Percentiles rank a stretch among this genome's conserved stretches.
Evolutionary conservation across 2,113 vertebrate genomes (phyloP).

Genomic region (Falco punctatus): DNA sequence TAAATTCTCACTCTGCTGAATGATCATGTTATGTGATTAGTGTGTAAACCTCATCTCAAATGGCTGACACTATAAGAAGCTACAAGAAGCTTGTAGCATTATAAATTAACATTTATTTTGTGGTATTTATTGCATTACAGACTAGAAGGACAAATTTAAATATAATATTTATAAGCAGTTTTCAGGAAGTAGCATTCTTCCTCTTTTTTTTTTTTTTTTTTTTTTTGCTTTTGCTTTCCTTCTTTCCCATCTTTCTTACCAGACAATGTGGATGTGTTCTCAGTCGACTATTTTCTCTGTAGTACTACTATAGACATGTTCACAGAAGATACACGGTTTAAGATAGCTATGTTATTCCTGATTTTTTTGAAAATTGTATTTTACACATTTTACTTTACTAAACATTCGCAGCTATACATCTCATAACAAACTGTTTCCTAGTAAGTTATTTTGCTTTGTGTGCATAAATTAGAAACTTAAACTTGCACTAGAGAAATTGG

Average conservation of each 20-base stretch:
- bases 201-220: neutral
- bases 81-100: neutral
- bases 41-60: neutral
- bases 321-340: neutral
- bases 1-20: neutral
- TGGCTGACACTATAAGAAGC: neutral
- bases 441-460: neutral
- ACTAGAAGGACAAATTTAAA: neutral
- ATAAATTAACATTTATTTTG: neutral
- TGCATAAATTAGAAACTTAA: neutral
- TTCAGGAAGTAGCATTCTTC: neutral
- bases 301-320: neutral
- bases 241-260: neutral
- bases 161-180: neutral
- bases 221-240: neutral
- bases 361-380: neutral
- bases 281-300: neutral
- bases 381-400: neutral
- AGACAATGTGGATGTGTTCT: neutral
- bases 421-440: neutral
- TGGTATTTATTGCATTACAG: neutral
- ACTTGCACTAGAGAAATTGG: neutral
- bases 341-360: neutral
- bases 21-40: neutral
- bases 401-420: rapidly evolving